Conservation (phyloP, 2,113 vertebrate species). For the Meriones unguiculatus region DNA sequence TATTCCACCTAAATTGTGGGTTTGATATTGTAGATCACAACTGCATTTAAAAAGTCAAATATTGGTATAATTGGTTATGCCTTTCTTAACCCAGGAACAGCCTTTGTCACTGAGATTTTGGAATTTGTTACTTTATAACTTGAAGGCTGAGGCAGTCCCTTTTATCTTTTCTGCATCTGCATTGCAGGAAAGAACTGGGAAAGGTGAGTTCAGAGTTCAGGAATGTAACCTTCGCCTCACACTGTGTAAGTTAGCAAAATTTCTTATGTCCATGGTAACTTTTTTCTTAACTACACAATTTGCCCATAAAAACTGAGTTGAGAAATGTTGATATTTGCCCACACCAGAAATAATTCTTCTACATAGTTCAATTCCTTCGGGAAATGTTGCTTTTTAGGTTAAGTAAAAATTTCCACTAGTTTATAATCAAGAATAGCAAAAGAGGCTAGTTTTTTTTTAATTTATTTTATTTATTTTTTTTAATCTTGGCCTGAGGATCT, state of each 20-base stretch:
- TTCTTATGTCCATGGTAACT: constrained; percentile 32
- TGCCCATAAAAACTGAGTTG: constrained; percentile 37
- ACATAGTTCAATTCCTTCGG: constrained; percentile 64
- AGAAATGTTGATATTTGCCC: constrained; percentile 52
- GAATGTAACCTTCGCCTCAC: constrained; percentile 49
- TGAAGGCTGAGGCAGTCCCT: constrained; percentile 46
- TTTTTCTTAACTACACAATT: constrained; percentile 65
- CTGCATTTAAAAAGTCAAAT: constrained; percentile 48
- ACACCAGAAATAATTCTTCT: constrained; percentile 71
- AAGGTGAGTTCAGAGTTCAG: constrained; percentile 67
- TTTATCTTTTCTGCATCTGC: constrained; percentile 17
- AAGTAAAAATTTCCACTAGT: constrained; percentile 73
- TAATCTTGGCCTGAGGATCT: constrained; percentile 49
- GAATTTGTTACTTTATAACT: constrained; percentile 55
- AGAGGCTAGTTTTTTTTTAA: background rate
- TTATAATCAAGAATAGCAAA: constrained; percentile 66
- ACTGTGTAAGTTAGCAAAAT: constrained; percentile 58
- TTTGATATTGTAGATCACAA: background rate
- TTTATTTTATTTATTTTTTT: too few relatives aligned
- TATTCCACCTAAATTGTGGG: constrained; percentile 9
- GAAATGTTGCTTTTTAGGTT: constrained; percentile 72
- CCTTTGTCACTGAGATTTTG: constrained; percentile 55
- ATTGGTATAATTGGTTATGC: constrained; percentile 57
- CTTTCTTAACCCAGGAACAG: constrained; percentile 45
- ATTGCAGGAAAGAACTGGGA: constrained; percentile 39